phyloP scores from a whole-genome alignment of 2,113 vertebrate species.

The Saguinus midas region DNA sequence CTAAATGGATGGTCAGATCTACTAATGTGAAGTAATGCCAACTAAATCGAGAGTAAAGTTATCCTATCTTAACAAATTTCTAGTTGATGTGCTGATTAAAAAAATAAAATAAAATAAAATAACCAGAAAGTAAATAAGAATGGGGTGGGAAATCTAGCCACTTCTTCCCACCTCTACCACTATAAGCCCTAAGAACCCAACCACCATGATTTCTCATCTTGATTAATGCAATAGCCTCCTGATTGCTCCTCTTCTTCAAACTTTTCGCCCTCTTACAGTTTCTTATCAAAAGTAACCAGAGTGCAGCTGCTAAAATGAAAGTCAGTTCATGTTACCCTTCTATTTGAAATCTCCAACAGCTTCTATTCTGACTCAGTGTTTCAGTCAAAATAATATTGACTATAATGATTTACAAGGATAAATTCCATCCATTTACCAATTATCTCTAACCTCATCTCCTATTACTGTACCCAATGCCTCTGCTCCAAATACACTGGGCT shows the following conservation, averaged over 20 bases:
- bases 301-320: background rate
- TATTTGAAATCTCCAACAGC: background rate
- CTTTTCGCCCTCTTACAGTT: background rate
- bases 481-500: background rate
- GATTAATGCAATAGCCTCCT: background rate
- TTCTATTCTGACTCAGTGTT: background rate
- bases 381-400: background rate
- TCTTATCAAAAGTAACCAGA: background rate
- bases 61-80: background rate
- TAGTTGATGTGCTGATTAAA: background rate
- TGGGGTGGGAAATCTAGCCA: background rate
- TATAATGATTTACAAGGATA: background rate
- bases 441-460: background rate
- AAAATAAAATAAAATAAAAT: background rate
- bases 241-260: background rate
- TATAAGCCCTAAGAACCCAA: background rate
- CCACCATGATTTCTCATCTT: background rate
- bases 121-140: background rate
- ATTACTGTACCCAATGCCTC: background rate
- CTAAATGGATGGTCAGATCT: background rate
- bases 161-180: background rate
- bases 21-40: background rate
- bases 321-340: background rate
- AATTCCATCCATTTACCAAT: background rate
- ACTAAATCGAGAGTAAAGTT: background rate